A percentile compares a stretch with the other conserved stretches of the same genome.
Evolutionary conservation across 2,888 invertebrate genomes (phyloP).

Genomic region (Bombylius discolor): DNA sequence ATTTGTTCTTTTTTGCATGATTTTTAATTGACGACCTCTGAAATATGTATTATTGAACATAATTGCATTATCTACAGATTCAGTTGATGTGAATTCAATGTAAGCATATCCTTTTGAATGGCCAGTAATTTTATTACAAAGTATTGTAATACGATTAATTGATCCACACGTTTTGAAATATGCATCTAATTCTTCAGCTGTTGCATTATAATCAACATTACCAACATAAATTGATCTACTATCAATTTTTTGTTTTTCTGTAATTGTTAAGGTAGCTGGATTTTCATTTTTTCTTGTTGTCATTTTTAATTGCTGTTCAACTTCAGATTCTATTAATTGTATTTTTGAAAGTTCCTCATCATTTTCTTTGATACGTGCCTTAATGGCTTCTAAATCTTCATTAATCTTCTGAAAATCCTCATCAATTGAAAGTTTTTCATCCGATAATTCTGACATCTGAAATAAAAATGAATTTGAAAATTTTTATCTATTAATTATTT

Average conservation of each 20-base stretch:
- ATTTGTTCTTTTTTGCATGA: constrained; percentile 88
- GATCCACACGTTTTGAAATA: constrained; percentile 97
- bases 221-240: constrained; percentile 84
- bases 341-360: constrained; percentile 94
- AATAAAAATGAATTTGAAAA: too few relatives aligned
- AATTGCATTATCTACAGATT: constrained; percentile 88
- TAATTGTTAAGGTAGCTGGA: constrained; percentile 49
- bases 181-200: constrained; percentile 89
- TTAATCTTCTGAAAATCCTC: constrained; percentile 35
- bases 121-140: constrained; percentile 92
- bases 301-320: constrained; percentile 89
- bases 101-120: constrained; percentile 98
- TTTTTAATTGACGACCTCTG: constrained; percentile 92
- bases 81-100: constrained; percentile 90
- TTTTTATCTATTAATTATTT: too few relatives aligned
- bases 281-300: constrained; percentile 60
- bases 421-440: too few relatives aligned
- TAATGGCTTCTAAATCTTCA: constrained; percentile 80
- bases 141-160: constrained; percentile 89
- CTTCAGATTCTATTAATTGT: constrained; percentile 87
- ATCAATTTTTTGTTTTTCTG: constrained; percentile 92
- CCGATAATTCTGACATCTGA: too few relatives aligned
- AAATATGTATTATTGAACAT: constrained; percentile 93
- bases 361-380: constrained; percentile 88
- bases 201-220: constrained; percentile 90